phyloP scores from a whole-genome alignment of 2,113 vertebrate species.

The Diphyllodes magnificus region DNA sequence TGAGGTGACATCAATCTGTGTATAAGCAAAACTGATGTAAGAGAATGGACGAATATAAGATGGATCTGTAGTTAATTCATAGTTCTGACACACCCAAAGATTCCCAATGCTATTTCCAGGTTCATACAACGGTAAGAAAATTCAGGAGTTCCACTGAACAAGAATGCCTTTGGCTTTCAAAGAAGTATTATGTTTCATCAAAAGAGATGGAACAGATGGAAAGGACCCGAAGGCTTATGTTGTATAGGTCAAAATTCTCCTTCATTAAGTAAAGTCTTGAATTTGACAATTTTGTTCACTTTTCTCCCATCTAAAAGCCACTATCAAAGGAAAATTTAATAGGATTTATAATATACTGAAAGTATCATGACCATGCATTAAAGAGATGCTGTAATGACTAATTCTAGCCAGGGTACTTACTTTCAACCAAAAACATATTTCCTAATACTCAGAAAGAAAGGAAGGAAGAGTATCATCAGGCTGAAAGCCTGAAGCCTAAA shows the following conservation, averaged over 20 bases:
- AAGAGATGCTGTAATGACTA: not conserved
- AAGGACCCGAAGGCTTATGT: not conserved
- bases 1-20: accelerated
- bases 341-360: not conserved
- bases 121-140: not conserved
- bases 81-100: not conserved
- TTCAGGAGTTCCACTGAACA: not conserved
- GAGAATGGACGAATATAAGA: not conserved
- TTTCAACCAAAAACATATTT: not conserved
- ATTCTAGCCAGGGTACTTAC: not conserved
- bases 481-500: not conserved
- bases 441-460: not conserved
- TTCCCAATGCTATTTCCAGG: not conserved
- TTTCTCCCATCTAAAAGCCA: not conserved
- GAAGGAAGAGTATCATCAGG: not conserved
- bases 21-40: not conserved
- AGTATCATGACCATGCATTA: not conserved
- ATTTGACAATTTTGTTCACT: not conserved
- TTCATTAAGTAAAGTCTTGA: not conserved
- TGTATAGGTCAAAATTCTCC: not conserved
- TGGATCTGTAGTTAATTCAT: not conserved
- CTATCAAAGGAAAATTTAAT: not conserved
- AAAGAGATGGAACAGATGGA: not conserved
- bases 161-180: not conserved
- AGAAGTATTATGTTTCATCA: not conserved